Conservation (phyloP, 64 coral and sea anemone species). For the Porites lutea region DNA sequence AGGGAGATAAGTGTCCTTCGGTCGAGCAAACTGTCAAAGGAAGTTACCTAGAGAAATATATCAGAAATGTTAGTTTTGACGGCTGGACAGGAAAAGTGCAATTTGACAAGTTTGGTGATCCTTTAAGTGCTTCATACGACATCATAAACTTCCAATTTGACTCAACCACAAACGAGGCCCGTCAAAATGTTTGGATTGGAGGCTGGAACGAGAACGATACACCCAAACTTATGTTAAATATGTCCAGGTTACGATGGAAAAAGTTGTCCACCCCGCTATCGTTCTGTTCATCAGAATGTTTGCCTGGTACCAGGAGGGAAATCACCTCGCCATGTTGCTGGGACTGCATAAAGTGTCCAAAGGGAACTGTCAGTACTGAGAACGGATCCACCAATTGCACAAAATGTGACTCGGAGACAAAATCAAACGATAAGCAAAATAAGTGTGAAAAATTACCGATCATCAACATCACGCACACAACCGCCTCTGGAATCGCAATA, state of each 20-base stretch:
- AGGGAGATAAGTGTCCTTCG: slow-evolving; percentile 30
- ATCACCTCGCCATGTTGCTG: slow-evolving; percentile 60
- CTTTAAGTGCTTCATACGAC: slow-evolving; percentile 24
- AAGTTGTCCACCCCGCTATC: slow-evolving; percentile 20
- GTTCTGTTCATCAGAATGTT: slow-evolving; percentile 56
- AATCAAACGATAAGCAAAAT: slow-evolving; percentile 28
- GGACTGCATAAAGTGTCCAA: slow-evolving; percentile 63
- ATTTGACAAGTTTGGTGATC: slow-evolving; percentile 46
- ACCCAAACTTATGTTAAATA: slow-evolving; percentile 26
- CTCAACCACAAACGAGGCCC: neutral
- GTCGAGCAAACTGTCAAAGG: slow-evolving; percentile 8
- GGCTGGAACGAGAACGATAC: slow-evolving; percentile 20
- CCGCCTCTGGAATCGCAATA: slow-evolving; percentile 27
- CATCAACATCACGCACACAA: slow-evolving; percentile 37
- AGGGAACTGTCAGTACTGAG: slow-evolving; percentile 42
- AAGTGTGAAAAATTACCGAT: slow-evolving; percentile 54
- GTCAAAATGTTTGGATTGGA: slow-evolving; percentile 3
- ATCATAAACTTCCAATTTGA: neutral
- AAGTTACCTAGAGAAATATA: slow-evolving; percentile 47
- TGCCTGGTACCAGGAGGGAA: slow-evolving; percentile 55
- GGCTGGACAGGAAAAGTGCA: slow-evolving; percentile 48
- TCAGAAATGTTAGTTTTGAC: slow-evolving; percentile 34
- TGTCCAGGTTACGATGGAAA: slow-evolving; percentile 34
- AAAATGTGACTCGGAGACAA: slow-evolving; percentile 31
- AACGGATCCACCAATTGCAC: slow-evolving; percentile 49